These are phyloP conservation scores for Pissodes strobi DNA, from an alignment of 1,140 invertebrate genomes.

Conservation along the genomic window DNA sequence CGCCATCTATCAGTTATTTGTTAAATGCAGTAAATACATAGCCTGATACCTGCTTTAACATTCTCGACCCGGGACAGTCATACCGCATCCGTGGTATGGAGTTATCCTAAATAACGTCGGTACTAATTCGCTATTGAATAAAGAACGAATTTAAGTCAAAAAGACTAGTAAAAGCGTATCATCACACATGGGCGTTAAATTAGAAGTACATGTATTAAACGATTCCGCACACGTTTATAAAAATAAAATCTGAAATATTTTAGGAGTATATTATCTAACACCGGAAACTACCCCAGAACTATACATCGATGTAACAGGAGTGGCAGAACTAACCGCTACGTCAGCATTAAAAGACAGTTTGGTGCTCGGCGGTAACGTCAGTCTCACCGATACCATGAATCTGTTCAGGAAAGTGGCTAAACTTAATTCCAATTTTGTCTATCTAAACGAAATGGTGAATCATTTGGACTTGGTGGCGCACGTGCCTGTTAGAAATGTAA, in stretches of 20 bases:
- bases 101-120: too few species aligned
- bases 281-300: constrained; percentile 57
- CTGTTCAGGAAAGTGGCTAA: constrained; percentile 59
- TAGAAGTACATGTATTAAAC: too few species aligned
- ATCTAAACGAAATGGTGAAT: constrained; percentile 62
- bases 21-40: too few species aligned
- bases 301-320: constrained; percentile 73
- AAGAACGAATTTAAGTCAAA: too few species aligned
- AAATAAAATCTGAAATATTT: neutral
- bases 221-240: too few species aligned
- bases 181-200: too few species aligned
- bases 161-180: too few species aligned
- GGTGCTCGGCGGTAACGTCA: constrained; percentile 67
- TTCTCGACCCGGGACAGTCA: too few species aligned
- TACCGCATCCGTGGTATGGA: too few species aligned
- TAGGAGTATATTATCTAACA: constrained; percentile 65
- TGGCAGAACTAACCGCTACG: constrained; percentile 65
- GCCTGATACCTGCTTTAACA: too few species aligned
- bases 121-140: too few species aligned
- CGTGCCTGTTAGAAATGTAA: constrained; percentile 71
- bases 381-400: constrained; percentile 67
- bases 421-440: constrained; percentile 58
- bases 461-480: constrained; percentile 72
- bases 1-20: too few species aligned
- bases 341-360: constrained; percentile 59